Evolutionary conservation across 2,797 vertebrate species (phyloP).

Genomic region (Austrolebias charrua): DNA sequence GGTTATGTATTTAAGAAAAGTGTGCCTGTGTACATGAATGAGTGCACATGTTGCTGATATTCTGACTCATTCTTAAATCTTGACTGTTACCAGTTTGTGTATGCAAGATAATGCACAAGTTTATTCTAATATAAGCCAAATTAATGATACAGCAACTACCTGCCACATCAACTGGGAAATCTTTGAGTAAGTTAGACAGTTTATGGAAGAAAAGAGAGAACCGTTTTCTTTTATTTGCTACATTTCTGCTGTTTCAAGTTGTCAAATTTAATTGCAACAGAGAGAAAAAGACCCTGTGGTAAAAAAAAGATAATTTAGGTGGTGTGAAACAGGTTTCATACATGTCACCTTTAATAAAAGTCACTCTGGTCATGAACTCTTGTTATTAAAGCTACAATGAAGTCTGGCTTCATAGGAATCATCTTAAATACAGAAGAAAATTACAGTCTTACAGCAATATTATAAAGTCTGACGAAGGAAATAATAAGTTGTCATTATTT

Average conservation of each 20-base stretch:
- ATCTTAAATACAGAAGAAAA: constrained; percentile 8
- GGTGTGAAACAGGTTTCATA: constrained; percentile 13
- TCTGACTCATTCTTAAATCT: not conserved
- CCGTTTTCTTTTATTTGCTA: constrained; percentile 22
- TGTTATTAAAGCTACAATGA: not conserved
- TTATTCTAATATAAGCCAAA: constrained; percentile 21
- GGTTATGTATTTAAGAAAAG: too few relatives aligned
- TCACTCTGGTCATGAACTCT: constrained; percentile 15
- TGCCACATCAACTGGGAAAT: constrained; percentile 29
- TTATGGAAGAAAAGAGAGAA: constrained; percentile 20
- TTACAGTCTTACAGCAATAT: constrained; percentile 17
- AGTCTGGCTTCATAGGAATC: constrained; percentile 13
- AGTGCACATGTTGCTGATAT: constrained; percentile 10
- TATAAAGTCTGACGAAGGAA: not conserved
- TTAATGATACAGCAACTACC: constrained; percentile 33
- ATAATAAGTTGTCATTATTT: not conserved
- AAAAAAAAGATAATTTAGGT: constrained; percentile 24
- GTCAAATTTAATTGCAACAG: constrained; percentile 45
- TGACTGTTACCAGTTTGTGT: not conserved
- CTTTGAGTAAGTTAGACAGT: constrained; percentile 26
- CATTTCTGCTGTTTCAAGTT: constrained; percentile 35
- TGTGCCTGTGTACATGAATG: not conserved
- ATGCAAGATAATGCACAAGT: not conserved
- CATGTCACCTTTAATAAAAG: constrained; percentile 18
- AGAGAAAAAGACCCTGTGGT: constrained; percentile 27